Conservation (phyloP, 2,888 invertebrate species). For the Archips xylosteana region DNA sequence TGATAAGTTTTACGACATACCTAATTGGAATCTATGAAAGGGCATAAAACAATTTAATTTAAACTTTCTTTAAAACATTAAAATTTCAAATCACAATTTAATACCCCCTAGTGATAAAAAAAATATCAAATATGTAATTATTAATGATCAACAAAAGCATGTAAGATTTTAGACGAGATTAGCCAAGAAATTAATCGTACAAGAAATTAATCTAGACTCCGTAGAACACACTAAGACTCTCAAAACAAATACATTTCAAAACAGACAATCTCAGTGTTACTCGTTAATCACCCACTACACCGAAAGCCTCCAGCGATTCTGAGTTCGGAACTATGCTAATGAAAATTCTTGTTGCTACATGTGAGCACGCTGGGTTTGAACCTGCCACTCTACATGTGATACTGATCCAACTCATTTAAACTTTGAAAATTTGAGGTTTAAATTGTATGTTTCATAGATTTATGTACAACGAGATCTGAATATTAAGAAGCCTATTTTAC, state of each 20-base stretch:
- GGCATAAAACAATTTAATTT: no score
- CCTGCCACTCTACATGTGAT: conserved; percentile 18
- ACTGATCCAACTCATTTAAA: conserved; percentile 7
- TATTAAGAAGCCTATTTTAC: no score
- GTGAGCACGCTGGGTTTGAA: conserved; percentile 4
- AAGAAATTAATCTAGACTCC: background rate
- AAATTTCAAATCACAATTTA: no score
- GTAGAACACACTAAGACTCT: background rate
- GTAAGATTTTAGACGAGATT: no score
- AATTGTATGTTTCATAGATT: background rate
- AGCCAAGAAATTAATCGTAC: background rate
- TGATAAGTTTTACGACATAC: no score
- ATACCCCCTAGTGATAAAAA: no score
- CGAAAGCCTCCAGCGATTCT: conserved; percentile 18
- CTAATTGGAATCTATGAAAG: no score
- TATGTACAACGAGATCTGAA: no score
- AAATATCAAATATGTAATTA: no score
- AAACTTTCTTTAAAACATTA: no score
- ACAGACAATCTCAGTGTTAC: background rate
- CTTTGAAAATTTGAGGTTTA: conserved; percentile 7
- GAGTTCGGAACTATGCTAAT: conserved; percentile 35
- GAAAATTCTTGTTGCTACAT: conserved; percentile 39
- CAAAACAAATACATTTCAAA: background rate
- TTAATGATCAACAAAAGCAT: no score
- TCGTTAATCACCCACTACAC: conserved; percentile 4